A percentile compares a stretch with the other conserved stretches of the same genome.
phyloP scores from a whole-genome alignment of 2,113 vertebrate species.

The Patagioenas fasciata region DNA sequence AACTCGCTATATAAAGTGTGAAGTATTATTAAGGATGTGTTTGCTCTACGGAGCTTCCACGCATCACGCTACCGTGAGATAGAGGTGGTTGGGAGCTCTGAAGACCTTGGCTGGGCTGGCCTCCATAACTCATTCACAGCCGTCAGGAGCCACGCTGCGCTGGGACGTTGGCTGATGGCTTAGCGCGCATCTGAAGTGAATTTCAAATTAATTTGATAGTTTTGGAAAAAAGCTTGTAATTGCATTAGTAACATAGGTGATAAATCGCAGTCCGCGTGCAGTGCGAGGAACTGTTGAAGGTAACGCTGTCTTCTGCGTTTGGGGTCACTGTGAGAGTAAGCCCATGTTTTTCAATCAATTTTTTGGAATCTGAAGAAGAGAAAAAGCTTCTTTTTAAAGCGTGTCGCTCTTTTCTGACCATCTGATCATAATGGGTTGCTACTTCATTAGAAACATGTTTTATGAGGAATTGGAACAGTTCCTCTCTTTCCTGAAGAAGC shows the following conservation, averaged over 20 bases:
- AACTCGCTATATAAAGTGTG: neutral
- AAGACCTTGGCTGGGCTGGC: neutral
- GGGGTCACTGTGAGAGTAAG: neutral
- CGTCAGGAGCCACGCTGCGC: neutral
- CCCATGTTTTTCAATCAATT: neutral
- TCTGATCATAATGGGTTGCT: neutral
- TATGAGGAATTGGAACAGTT: neutral
- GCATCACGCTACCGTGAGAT: accelerated
- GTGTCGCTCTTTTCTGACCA: neutral
- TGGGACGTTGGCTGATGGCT: neutral
- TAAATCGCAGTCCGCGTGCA: neutral
- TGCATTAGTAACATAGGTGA: neutral
- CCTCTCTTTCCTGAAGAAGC: slow-evolving; percentile 14
- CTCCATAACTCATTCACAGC: neutral
- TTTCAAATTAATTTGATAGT: slow-evolving; percentile 12
- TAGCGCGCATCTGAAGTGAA: neutral
- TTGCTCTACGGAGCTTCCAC: neutral
- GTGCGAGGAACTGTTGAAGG: neutral
- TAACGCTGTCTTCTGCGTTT: neutral
- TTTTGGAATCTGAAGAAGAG: neutral
- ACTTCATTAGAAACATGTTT: neutral
- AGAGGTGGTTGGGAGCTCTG: neutral
- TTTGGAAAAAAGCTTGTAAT: neutral
- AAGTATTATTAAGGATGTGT: neutral
- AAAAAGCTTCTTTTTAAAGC: neutral